Base-by-base conservation (phyloP, 2,797 vertebrate genomes). In the Lagocephalus sceleratus region DNA sequence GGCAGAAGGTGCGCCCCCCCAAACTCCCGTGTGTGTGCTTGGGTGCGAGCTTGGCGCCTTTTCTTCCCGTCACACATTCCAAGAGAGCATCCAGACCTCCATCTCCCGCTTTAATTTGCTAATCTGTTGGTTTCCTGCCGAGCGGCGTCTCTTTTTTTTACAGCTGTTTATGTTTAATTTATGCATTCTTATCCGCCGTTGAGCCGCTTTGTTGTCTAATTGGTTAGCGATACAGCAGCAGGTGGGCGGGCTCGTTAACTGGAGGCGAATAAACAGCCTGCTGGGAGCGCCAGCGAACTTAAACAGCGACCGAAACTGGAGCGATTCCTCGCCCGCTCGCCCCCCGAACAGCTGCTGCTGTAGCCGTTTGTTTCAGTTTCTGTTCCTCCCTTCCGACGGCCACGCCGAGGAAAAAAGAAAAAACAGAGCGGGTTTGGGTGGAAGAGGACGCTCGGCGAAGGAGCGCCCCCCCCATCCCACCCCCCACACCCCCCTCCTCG, bases 1-100 rank as follows among this genome's bases (percentile, higher is more conserved):
- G 94, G 45, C 94, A 96, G 82, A 95, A 95, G 92, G 94, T 94
- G 2, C n/a, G 56, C 10, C 2, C 23, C 23, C 23, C 23, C 23
- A 4, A 4, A 4, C n/a, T 2, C 15, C 6, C 29, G 52, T 5
- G 17, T 20, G 23, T 19, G 22, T 19, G 8, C 21, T 2, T 41
- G 26, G 2, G 12, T n/a, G 14, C 19, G 12, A 2, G 22, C 3
- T 32, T 21, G 15, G 39, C 23, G 3, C 47, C 22, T 21, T 38
- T 19, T 20, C 22, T 3, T 1, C 2, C 46, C n/a, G n/a, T n/a
- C n/a, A 23, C 14, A 44, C 43, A 47, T 22, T 17, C 48, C 6
- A 48, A 22, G 8, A 10, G 40, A 56, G 60, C 19, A 21, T 12
- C 35, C 19, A 54, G 52, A 57, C 5, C 54, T 42, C 44, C 78